Conservation (phyloP, 2,113 vertebrate species). For the Macquaria australasica region DNA sequence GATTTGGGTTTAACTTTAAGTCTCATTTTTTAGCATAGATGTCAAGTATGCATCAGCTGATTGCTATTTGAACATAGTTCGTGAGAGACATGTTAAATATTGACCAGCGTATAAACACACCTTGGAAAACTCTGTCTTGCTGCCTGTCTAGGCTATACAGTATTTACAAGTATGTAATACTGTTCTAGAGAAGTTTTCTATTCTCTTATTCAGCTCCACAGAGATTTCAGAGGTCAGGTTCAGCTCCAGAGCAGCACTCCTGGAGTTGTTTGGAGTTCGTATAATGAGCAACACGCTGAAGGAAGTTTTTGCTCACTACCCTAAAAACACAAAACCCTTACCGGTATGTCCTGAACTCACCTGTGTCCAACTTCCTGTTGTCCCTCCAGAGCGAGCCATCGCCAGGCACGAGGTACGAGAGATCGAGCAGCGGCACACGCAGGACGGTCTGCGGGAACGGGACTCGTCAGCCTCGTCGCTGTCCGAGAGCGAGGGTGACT, state of each 20-base stretch:
- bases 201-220: neutral
- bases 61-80: neutral
- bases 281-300: neutral
- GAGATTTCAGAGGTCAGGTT: conserved; percentile 20
- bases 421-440: conserved; percentile 94
- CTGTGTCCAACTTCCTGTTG: neutral
- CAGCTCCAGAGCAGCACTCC: neutral
- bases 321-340: neutral
- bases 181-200: neutral
- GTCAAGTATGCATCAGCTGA: neutral
- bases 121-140: neutral
- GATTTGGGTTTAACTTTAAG: conserved; percentile 21
- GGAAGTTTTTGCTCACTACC: neutral
- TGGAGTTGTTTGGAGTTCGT: neutral
- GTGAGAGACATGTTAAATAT: conserved; percentile 1
- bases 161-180: neutral
- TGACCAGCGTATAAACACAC: neutral
- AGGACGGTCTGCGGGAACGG: conserved; percentile 88
- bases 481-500: conserved; percentile 87
- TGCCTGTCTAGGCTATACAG: neutral
- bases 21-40: neutral
- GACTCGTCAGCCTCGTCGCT: conserved; percentile 51
- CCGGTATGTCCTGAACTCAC: neutral
- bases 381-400: conserved; percentile 91
- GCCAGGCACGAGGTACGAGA: conserved; percentile 97